phyloP scores from a whole-genome alignment of 2,113 vertebrate genomes.

The Anthoscopus minutus region DNA sequence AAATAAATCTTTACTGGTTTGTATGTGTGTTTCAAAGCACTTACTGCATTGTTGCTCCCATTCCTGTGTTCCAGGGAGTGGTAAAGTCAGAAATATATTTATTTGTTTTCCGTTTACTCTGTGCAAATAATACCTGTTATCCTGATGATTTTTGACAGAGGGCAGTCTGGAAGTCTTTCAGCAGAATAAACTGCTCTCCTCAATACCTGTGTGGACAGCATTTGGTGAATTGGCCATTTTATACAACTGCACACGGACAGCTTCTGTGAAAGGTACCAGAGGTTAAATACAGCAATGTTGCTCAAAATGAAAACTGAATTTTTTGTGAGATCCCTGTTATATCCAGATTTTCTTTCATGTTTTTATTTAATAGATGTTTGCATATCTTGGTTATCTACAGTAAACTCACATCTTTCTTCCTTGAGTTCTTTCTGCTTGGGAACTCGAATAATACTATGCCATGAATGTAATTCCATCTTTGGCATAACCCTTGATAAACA shows the following conservation, averaged over 20 bases:
- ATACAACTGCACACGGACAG: slow-evolving; percentile 91
- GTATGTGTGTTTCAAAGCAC: not conserved
- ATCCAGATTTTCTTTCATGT: not conserved
- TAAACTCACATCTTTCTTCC: not conserved
- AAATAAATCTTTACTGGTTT: not conserved
- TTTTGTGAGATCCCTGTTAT: not conserved
- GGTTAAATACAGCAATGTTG: rapidly evolving
- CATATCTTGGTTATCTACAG: not conserved
- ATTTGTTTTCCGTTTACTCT: not conserved
- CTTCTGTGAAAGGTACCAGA: slow-evolving; percentile 87
- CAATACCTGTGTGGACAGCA: slow-evolving; percentile 83
- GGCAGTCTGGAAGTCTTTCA: slow-evolving; percentile 88
- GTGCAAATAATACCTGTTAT: not conserved
- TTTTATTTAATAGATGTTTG: not conserved
- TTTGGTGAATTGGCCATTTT: slow-evolving; percentile 92
- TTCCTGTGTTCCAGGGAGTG: not conserved
- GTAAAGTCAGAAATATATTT: not conserved
- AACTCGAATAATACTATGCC: not conserved
- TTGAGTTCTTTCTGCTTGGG: not conserved
- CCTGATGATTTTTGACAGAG: slow-evolving; percentile 70
- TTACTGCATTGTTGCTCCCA: not conserved
- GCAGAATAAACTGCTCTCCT: slow-evolving; percentile 82
- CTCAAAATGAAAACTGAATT: not conserved
- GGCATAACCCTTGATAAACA: not conserved
- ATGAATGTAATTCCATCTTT: not conserved